These are phyloP conservation scores for Phrynosoma blainvillii DNA, from an alignment of 2,113 vertebrate genomes.

Conservation along the genomic window DNA sequence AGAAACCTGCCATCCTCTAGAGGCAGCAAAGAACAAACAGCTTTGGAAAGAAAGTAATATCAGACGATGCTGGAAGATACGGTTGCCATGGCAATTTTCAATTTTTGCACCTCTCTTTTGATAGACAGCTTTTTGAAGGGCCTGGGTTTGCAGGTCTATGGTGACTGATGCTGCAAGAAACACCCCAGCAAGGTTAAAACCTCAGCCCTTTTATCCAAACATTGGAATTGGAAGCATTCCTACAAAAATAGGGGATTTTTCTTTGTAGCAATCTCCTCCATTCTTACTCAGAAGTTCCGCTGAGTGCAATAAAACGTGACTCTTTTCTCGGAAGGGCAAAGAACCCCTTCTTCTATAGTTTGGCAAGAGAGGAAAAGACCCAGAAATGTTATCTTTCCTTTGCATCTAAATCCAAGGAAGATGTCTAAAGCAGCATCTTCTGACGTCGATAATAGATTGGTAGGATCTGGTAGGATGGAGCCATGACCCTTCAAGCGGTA, in stretches of 20 bases:
- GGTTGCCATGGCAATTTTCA: background rate
- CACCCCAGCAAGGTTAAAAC: background rate
- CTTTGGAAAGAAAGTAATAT: rapidly evolving
- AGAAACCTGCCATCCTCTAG: background rate
- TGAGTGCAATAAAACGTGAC: background rate
- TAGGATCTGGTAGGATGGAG: too few relatives aligned
- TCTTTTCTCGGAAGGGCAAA: background rate
- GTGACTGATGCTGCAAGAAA: background rate
- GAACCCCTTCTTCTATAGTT: too few relatives aligned
- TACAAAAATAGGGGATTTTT: too few relatives aligned
- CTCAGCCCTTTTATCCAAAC: too few relatives aligned
- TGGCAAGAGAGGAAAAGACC: too few relatives aligned
- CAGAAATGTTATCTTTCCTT: too few relatives aligned
- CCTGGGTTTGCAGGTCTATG: background rate
- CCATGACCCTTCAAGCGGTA: too few relatives aligned
- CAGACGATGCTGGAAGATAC: background rate
- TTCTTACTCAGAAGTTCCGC: background rate
- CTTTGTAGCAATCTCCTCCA: background rate
- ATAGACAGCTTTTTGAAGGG: background rate
- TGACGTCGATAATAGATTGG: too few relatives aligned
- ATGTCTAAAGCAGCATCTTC: too few relatives aligned
- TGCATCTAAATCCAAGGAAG: too few relatives aligned
- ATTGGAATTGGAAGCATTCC: too few relatives aligned
- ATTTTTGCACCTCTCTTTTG: background rate
- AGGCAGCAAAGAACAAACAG: background rate